Base-by-base conservation (phyloP, 2,888 invertebrate genomes). In the Blastobasis lacticolella region DNA sequence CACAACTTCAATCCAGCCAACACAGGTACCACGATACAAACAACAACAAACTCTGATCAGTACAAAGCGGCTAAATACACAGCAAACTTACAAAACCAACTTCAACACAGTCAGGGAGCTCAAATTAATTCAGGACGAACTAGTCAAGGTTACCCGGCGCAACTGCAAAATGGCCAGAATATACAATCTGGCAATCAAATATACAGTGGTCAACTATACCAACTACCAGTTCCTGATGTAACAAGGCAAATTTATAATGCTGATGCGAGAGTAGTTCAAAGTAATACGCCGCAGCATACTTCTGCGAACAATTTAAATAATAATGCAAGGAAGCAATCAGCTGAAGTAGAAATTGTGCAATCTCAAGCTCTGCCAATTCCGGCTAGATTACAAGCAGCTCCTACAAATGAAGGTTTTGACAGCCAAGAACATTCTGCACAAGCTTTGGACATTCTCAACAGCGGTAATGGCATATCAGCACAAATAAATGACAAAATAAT, bases 171-270 rank as follows among this genome's bases (percentile, higher is more conserved):
- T 49, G 45, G 52, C 8, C 47, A 48, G 23, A 59, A 60, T 10
- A 45, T 54, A 44, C 56, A 52, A 42, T 57, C 58, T 53, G 64
- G 69, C 58, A 74, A 74, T 46, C 70, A 75, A 57, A 62, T 85
- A 60, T 86, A 85, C 61, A 87, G 87, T 57, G 87, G 86, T 38
- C 87, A 88, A 61, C 62, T 85, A 49, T 88, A 88, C 57, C 76
- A 86, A 62, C 69, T 76, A 47, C 76, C 87, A 37, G 87, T 87
- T 46, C 85, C 85, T 51, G 81, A 84, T 56, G 86, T 87, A 37
- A 82, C 81, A 10, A 74, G 64, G 53, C 74, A 83, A 57, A 69
- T 84, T 55, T 80, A 82, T 57, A 86, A 85, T 54, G 67, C 72
- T 49, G 73, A 64, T 55, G 67, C 58, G 8, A 73, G 72, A 45